These are phyloP conservation scores for Thecophora atra DNA, from an alignment of 2,888 invertebrate species.

Conservation along the genomic window DNA sequence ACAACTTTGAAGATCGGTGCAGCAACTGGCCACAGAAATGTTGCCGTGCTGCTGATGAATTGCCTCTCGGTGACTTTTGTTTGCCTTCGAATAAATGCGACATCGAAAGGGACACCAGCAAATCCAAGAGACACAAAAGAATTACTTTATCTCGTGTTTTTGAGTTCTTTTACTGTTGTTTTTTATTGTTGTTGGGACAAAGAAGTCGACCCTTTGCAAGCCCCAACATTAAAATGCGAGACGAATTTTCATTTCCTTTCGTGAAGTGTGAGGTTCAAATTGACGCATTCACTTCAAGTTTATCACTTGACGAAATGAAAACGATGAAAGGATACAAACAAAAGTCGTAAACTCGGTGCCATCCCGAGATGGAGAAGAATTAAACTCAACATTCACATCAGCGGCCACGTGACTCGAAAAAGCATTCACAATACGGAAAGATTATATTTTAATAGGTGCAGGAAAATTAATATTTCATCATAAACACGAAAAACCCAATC, in stretches of 20 bases:
- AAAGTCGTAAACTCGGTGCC: not conserved
- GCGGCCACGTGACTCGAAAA: no score
- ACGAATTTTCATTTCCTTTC: conserved; percentile 11
- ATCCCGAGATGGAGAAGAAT: not conserved
- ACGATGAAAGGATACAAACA: not conserved
- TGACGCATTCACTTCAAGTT: conserved; percentile 10
- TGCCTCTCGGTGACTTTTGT: conserved; percentile 44
- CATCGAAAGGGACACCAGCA: conserved; percentile 12
- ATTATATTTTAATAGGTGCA: no score
- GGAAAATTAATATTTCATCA: not conserved
- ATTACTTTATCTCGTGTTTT: not conserved
- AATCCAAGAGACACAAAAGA: not conserved
- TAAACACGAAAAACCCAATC: no score
- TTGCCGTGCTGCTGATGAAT: conserved; percentile 40
- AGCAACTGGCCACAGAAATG: not conserved
- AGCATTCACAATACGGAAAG: no score
- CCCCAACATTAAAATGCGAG: not conserved
- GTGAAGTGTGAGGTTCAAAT: not conserved
- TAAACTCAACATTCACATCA: no score
- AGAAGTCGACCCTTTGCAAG: not conserved
- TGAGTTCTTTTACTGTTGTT: no score
- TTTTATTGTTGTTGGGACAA: conserved; percentile 36
- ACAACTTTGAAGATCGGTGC: no score
- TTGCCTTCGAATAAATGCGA: conserved; percentile 26
- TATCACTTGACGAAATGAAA: conserved; percentile 8